Conservation (phyloP, 2,888 invertebrate species). For the Cyclophora albipunctata region DNA sequence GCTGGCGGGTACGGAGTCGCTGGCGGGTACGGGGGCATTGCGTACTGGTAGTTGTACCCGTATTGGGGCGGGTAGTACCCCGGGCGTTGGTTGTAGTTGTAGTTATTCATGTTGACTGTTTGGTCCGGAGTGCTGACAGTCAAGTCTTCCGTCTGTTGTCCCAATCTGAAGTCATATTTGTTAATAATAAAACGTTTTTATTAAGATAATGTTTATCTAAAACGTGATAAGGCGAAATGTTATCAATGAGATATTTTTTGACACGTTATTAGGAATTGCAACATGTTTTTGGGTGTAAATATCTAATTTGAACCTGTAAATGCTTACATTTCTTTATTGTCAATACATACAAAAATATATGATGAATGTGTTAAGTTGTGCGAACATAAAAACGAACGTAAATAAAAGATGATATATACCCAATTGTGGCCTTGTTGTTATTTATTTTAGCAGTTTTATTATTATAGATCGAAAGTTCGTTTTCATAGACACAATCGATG, state of each 20-base stretch:
- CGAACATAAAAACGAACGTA: no score
- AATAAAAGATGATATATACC: no score
- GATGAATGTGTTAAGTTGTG: no score
- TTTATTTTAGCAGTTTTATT: no score
- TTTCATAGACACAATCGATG: no score
- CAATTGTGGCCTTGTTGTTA: no score
- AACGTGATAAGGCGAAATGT: constrained; percentile 1
- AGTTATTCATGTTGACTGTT: constrained; percentile 53
- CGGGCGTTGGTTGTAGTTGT: constrained; percentile 52
- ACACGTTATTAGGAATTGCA: neutral
- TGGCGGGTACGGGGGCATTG: constrained; percentile 48
- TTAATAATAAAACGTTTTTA: constrained; percentile 2
- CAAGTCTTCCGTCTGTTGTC: constrained; percentile 60
- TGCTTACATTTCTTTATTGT: no score
- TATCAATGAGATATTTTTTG: constrained; percentile 2
- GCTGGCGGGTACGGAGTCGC: constrained; percentile 45
- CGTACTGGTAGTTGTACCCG: constrained; percentile 43
- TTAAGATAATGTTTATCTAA: constrained; percentile 15
- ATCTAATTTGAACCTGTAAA: no score
- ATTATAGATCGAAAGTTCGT: no score
- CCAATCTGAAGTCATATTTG: constrained; percentile 41
- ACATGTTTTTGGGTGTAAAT: no score
- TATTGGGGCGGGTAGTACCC: constrained; percentile 48
- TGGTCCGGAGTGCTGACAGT: constrained; percentile 40
- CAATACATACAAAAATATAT: no score